phyloP scores from a whole-genome alignment of 1,140 invertebrate species.

The Anastrepha ludens region DNA sequence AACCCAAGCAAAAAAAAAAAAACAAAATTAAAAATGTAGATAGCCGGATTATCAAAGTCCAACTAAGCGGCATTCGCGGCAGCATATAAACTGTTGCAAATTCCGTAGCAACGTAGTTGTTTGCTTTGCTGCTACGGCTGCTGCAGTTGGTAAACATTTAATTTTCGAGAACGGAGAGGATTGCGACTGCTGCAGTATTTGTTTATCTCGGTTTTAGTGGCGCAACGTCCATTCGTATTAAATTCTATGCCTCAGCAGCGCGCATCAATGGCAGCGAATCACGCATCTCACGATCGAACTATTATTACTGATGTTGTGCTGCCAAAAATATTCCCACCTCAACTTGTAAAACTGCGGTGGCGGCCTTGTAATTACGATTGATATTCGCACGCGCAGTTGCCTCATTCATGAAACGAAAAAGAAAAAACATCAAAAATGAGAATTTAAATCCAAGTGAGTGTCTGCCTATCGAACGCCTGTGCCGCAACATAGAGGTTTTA shows the following conservation, averaged over 20 bases:
- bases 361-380: conserved; percentile 12
- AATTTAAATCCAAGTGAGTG: neutral
- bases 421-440: neutral
- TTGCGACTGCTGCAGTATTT: conserved; percentile 27
- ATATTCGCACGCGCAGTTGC: neutral
- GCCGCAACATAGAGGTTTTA: no score
- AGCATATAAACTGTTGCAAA: neutral
- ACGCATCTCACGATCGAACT: conserved; percentile 58
- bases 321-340: conserved; percentile 39
- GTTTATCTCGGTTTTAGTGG: conserved; percentile 1
- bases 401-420: conserved; percentile 10
- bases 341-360: neutral
- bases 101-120: neutral
- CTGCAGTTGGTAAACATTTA: conserved; percentile 50
- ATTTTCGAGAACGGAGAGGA: conserved; percentile 41
- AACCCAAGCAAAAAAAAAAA: neutral
- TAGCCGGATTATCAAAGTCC: conserved; percentile 1
- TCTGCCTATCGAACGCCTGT: neutral
- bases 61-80: neutral
- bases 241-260: conserved; percentile 17
- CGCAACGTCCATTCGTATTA: conserved; percentile 9
- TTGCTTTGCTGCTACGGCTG: neutral
- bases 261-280: conserved; percentile 48
- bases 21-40: neutral
- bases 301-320: conserved; percentile 50